Conservation (phyloP, 2,113 vertebrate species). For the Mustela lutreola region DNA sequence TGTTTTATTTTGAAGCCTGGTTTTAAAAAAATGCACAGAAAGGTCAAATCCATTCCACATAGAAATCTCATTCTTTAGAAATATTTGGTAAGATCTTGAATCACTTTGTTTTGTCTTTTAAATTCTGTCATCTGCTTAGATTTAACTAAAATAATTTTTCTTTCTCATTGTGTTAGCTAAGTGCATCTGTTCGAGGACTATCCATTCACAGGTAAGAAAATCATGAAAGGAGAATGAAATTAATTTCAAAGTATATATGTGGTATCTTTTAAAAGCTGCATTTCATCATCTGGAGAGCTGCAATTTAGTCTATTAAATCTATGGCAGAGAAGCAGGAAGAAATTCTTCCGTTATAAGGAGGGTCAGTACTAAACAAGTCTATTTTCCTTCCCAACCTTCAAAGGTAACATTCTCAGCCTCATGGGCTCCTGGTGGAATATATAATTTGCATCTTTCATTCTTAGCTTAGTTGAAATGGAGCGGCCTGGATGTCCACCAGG, state of each 20-base stretch:
- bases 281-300: slow-evolving; percentile 55
- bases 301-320: slow-evolving; percentile 56
- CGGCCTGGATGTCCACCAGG: slow-evolving; percentile 55
- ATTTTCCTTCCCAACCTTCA: slow-evolving; percentile 70
- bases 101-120: slow-evolving; percentile 41
- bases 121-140: slow-evolving; percentile 53
- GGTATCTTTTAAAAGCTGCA: slow-evolving; percentile 52
- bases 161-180: slow-evolving; percentile 52
- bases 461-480: slow-evolving; percentile 58
- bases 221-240: slow-evolving; percentile 60
- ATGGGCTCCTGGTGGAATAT: slow-evolving; percentile 47
- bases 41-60: slow-evolving; percentile 75
- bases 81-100: slow-evolving; percentile 66
- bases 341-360: not conserved
- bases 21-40: slow-evolving; percentile 48
- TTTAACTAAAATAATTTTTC: slow-evolving; percentile 55
- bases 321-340: slow-evolving; percentile 35
- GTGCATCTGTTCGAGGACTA: not conserved
- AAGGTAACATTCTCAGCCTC: slow-evolving; percentile 72
- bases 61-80: slow-evolving; percentile 69
- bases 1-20: slow-evolving; percentile 64
- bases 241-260: slow-evolving; percentile 60
- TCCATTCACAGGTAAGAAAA: slow-evolving; percentile 52
- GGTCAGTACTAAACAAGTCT: slow-evolving; percentile 62
- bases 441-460: slow-evolving; percentile 56